Percentiles rank a stretch among this genome's conserved stretches.
phyloP scores from a whole-genome alignment of 2,113 vertebrate genomes.

The Prinia subflava region DNA sequence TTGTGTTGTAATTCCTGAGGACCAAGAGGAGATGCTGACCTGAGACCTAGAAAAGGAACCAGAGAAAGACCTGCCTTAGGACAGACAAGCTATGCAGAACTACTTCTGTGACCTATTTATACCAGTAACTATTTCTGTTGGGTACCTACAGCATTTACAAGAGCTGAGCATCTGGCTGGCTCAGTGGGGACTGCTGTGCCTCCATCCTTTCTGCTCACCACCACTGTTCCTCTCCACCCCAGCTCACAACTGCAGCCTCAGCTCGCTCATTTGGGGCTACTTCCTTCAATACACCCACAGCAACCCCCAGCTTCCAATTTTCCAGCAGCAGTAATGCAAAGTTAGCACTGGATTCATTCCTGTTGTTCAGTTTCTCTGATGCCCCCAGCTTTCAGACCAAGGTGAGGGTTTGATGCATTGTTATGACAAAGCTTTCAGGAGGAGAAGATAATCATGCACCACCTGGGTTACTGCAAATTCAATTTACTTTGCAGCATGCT shows the following conservation, averaged over 20 bases:
- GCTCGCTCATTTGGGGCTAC: background rate
- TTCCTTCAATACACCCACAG: background rate
- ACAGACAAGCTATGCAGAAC: background rate
- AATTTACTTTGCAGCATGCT: constrained; percentile 32
- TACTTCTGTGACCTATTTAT: background rate
- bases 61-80: background rate
- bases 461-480: constrained; percentile 21
- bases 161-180: background rate
- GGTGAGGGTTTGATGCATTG: constrained; percentile 24
- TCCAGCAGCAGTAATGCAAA: background rate
- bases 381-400: constrained; percentile 46
- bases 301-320: background rate
- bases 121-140: background rate
- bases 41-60: background rate
- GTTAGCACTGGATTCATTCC: background rate
- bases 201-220: background rate
- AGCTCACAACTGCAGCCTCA: background rate
- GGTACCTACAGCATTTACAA: background rate
- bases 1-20: rapidly evolving
- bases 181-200: rapidly evolving
- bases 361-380: background rate
- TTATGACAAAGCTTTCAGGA: background rate
- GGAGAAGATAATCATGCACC: constrained; percentile 10
- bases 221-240: background rate
- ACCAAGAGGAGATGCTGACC: background rate